Evolutionary conservation across 2,113 vertebrate genomes (phyloP), one percentile per base, ranked within the genome.

Genomic region (Merops nubicus): DNA sequence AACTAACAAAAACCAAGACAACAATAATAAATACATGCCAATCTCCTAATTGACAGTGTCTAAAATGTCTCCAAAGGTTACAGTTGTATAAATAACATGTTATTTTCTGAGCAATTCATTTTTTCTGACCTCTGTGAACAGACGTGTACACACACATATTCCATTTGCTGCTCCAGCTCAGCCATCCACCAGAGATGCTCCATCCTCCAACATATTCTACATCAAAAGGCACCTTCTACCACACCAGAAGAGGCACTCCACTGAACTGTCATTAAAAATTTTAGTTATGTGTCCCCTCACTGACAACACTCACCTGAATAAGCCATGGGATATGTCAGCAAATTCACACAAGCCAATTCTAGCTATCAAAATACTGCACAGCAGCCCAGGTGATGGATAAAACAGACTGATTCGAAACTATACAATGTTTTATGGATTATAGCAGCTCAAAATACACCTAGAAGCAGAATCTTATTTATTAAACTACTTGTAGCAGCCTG

Each of bases 401-500:
- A 89, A 87, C 14, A 84, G 78, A 65, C 63, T 86, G 51, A 81
- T 33, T 47, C 87, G 72, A 91, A 96, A 77, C 65, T 36, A 38
- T 23, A 72, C 54, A 26, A 85, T 91, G 57, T 79, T 97, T 96
- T 91, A 94, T 65, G 89, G 84, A 95, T 95, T 78, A 69, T 34
- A 96, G 65, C 88, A 94, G 72, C 63, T 76, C 78, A 0, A 82
- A 94, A 88, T 38, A 91, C 67, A 94, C 80, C 95, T 69, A 59
- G 78, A 89, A 92, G 80, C 43, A 79, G 65, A 68, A 33, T 85
- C 95, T 95, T 87, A 93, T 90, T 95, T 95, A 96, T 96, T 96
- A 91, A 96, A 88, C 67, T 91, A 47, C 48, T 80, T 82, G 79
- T 83, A 95, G 91, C 12, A 94, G 88, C 68, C 62, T 78, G 88